Conservation (phyloP, 2,888 invertebrate genomes). For the Steinernema carpocapsae region DNA sequence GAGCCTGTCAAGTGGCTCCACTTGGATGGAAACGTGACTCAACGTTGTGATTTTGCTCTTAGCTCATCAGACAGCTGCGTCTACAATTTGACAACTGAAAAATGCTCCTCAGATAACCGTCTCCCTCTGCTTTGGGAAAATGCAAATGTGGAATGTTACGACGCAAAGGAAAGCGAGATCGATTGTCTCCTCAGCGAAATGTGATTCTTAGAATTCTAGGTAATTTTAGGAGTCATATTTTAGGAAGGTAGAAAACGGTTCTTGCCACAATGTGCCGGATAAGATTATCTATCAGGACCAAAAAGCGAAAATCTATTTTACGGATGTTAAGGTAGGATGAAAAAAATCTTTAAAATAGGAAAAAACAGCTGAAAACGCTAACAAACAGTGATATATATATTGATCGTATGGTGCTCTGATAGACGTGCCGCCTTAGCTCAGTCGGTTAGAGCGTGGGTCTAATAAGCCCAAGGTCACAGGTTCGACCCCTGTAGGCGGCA, state of each 20-base stretch:
- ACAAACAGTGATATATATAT: too few species aligned
- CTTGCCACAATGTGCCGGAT: background rate
- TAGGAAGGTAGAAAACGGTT: conserved; percentile 1
- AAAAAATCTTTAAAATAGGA: too few species aligned
- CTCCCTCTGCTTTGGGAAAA: conserved; percentile 4
- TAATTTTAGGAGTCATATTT: background rate
- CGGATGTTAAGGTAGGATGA: background rate
- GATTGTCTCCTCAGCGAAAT: conserved; percentile 3
- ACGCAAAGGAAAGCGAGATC: background rate
- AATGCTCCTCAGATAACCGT: background rate
- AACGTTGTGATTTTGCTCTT: background rate
- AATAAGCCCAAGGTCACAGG: conserved; percentile 65
- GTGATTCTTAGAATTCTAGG: background rate
- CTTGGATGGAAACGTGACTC: background rate
- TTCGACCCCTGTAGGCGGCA: conserved; percentile 65
- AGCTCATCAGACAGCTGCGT: background rate
- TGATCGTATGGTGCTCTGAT: too few species aligned
- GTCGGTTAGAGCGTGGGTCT: conserved; percentile 67
- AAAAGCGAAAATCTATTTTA: conserved; percentile 4
- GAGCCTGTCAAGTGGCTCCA: background rate
- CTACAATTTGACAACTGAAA: background rate
- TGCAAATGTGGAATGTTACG: background rate
- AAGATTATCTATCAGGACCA: background rate
- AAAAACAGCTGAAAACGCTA: too few species aligned
- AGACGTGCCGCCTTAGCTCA: conserved; percentile 63